Percentiles rank a stretch among this genome's conserved stretches.
These are phyloP conservation scores for Pseudobourletiella spinata DNA, from an alignment of 1,140 invertebrate genomes.

Conservation along the genomic window DNA sequence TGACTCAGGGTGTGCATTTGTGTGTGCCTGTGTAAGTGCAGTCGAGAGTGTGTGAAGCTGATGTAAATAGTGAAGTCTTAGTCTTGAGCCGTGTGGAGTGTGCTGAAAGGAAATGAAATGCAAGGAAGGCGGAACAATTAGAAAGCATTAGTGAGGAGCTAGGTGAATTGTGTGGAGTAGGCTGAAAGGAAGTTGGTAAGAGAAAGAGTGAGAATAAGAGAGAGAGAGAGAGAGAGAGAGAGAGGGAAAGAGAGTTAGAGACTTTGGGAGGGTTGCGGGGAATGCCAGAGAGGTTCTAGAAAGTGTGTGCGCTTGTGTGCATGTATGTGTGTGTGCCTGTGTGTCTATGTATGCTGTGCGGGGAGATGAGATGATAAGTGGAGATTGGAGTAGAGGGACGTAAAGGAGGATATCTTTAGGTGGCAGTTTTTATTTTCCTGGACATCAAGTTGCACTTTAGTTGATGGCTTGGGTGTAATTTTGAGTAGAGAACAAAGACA, in stretches of 20 bases:
- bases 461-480: conserved; percentile 37
- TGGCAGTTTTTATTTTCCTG: conserved; percentile 33
- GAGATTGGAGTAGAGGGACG: conserved; percentile 16
- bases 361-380: conserved; percentile 26
- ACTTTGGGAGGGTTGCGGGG: too few relatives aligned
- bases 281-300: too few relatives aligned
- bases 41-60: too few relatives aligned
- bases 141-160: conserved; percentile 22
- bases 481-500: conserved; percentile 37
- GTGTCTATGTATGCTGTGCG: too few relatives aligned
- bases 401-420: conserved; percentile 23
- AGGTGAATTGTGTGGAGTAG: not conserved
- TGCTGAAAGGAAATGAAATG: conserved; percentile 15
- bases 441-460: conserved; percentile 36
- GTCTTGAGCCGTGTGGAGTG: too few relatives aligned
- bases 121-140: conserved; percentile 20
- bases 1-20: too few relatives aligned
- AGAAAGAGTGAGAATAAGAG: not conserved
- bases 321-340: too few relatives aligned
- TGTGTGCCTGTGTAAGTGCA: too few relatives aligned
- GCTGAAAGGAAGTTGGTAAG: not conserved
- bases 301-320: too few relatives aligned
- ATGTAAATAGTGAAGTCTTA: too few relatives aligned
- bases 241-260: too few relatives aligned
- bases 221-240: not conserved